Conservation (phyloP, 2,797 vertebrate genomes). For the Enteromius fasciolatus region DNA sequence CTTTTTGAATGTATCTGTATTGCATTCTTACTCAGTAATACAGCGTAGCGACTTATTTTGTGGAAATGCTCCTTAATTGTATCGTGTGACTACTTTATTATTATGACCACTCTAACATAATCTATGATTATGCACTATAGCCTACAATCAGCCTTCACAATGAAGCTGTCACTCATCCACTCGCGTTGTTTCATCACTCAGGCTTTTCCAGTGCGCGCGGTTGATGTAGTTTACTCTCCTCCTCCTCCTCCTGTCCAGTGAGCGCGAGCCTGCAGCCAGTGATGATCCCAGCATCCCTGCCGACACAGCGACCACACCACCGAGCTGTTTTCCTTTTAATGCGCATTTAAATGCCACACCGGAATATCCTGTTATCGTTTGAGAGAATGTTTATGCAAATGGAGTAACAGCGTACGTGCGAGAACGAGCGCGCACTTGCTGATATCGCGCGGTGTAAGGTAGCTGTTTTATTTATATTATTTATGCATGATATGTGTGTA, state of each 20-base stretch:
- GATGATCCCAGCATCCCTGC: neutral
- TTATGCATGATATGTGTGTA: no score
- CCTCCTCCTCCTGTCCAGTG: constrained; percentile 47
- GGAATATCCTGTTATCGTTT: neutral
- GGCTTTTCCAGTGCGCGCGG: neutral
- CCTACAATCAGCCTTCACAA: neutral
- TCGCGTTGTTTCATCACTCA: neutral
- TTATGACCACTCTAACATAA: neutral
- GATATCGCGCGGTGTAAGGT: constrained; percentile 4
- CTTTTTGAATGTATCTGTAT: neutral
- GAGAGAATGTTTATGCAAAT: neutral
- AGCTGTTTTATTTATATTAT: neutral
- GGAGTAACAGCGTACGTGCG: constrained; percentile 4
- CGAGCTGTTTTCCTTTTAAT: neutral
- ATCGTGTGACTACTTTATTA: neutral
- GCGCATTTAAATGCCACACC: neutral
- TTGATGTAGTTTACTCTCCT: constrained; percentile 58
- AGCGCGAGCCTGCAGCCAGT: neutral
- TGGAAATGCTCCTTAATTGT: neutral
- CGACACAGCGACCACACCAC: neutral
- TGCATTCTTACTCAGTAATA: neutral
- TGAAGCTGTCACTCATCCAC: neutral
- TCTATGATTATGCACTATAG: neutral
- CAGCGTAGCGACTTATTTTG: neutral
- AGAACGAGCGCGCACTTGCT: neutral